phyloP scores from a whole-genome alignment of 2,113 vertebrate species.

The Syngnathus scovelli region DNA sequence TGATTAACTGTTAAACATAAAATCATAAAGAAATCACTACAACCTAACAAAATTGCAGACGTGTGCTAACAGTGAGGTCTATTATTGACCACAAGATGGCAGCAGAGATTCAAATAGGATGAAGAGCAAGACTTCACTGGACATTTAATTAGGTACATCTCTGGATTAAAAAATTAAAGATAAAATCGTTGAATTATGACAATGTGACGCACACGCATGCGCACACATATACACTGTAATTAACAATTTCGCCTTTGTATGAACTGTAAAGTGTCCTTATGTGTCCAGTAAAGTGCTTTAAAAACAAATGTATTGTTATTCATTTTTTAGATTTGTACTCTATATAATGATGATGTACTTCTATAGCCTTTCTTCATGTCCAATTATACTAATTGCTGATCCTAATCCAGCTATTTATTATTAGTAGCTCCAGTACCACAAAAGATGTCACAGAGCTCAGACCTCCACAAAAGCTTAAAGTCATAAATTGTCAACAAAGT shows the following conservation, averaged over 20 bases:
- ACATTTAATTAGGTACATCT: background rate
- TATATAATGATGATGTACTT: background rate
- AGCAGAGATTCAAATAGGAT: slow-evolving; percentile 29
- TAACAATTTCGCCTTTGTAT: too few relatives aligned
- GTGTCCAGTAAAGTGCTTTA: too few relatives aligned
- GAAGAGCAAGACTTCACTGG: background rate
- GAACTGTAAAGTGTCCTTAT: too few relatives aligned
- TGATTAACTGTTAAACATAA: too few relatives aligned
- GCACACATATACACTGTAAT: too few relatives aligned
- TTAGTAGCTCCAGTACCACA: background rate
- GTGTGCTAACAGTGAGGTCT: background rate
- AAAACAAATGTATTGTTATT: too few relatives aligned
- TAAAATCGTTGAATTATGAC: too few relatives aligned
- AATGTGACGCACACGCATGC: too few relatives aligned
- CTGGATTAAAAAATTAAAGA: background rate
- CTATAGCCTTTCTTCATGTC: background rate
- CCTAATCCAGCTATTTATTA: background rate
- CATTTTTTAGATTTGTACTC: too few relatives aligned
- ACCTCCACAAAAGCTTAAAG: background rate
- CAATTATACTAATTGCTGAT: background rate
- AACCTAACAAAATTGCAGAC: too few relatives aligned
- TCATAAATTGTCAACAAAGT: background rate
- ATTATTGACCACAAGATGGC: slow-evolving; percentile 44
- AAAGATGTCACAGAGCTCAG: background rate
- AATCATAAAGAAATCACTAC: too few relatives aligned